These are phyloP conservation scores for Paramuricea clavata DNA, from an alignment of 92 coral and sea anemone species.

Conservation along the genomic window DNA sequence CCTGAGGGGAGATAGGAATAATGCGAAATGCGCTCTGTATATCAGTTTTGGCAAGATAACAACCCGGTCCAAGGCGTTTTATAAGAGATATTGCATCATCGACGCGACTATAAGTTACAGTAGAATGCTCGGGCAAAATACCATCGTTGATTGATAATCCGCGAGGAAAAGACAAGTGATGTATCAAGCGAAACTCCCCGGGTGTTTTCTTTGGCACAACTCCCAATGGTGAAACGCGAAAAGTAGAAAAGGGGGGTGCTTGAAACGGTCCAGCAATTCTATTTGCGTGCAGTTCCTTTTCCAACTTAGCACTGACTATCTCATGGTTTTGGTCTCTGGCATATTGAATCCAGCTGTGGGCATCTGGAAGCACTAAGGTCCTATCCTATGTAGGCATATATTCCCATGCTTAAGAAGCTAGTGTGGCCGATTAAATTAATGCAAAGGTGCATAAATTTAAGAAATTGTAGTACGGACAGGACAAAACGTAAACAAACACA, in stretches of 20 bases:
- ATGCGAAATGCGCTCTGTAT: no score
- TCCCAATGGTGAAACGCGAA: slow-evolving; percentile 71
- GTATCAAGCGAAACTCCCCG: slow-evolving; percentile 51
- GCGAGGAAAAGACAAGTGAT: slow-evolving; percentile 58
- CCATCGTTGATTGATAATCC: no score
- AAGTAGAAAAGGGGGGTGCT: slow-evolving; percentile 55
- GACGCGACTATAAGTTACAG: no score
- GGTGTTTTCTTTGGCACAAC: slow-evolving; percentile 68
- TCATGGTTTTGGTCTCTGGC: not conserved
- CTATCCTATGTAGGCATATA: not conserved
- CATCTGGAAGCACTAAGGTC: not conserved
- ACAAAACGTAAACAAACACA: not conserved
- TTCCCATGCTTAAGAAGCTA: not conserved
- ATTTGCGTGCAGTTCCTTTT: not conserved
- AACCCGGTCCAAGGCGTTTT: no score
- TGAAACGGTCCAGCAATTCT: slow-evolving; percentile 67
- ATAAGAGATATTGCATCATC: no score
- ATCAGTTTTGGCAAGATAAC: no score
- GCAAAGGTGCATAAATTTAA: not conserved
- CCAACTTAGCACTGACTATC: not conserved
- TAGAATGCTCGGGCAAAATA: no score
- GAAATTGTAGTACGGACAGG: not conserved
- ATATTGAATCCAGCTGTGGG: not conserved
- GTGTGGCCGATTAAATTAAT: not conserved
- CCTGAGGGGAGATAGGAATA: no score